These are phyloP conservation scores for Macquaria ambigua DNA, from an alignment of 2,113 vertebrate species.

Conservation along the genomic window DNA sequence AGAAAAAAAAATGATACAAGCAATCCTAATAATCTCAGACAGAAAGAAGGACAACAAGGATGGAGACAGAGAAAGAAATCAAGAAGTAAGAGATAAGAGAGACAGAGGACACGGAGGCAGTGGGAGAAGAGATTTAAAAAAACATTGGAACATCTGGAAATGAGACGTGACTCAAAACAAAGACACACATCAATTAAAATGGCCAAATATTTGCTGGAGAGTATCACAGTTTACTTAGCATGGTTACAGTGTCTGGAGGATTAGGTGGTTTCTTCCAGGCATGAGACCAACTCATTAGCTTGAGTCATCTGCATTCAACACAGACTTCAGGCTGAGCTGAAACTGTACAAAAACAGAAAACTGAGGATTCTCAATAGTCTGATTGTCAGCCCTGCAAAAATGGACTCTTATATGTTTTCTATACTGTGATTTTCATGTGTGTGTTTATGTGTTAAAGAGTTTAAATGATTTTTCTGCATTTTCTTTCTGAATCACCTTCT, in stretches of 20 bases:
- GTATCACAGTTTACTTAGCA: constrained; percentile 11
- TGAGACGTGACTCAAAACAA: constrained; percentile 1
- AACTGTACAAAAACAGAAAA: neutral
- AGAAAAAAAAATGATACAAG: neutral
- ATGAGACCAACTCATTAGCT: neutral
- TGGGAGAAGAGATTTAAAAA: neutral
- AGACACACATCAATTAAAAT: constrained; percentile 35
- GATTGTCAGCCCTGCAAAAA: neutral
- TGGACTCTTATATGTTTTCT: neutral
- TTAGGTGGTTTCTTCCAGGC: neutral
- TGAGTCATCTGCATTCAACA: constrained; percentile 7
- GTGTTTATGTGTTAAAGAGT: too few species aligned
- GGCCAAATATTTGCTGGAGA: constrained; percentile 28
- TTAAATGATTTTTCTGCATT: too few species aligned
- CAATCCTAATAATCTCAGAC: neutral
- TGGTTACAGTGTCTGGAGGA: constrained; percentile 29
- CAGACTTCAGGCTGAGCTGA: neutral
- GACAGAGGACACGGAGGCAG: neutral
- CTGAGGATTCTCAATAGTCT: neutral
- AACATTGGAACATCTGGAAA: neutral
- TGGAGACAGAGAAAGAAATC: neutral
- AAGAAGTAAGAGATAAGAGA: too few species aligned
- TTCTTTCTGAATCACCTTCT: neutral
- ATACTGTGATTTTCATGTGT: neutral
- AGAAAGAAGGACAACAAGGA: neutral